These are phyloP conservation scores for Tympanoctomys barrerae DNA, from an alignment of 2,797 vertebrate species.

Conservation along the genomic window DNA sequence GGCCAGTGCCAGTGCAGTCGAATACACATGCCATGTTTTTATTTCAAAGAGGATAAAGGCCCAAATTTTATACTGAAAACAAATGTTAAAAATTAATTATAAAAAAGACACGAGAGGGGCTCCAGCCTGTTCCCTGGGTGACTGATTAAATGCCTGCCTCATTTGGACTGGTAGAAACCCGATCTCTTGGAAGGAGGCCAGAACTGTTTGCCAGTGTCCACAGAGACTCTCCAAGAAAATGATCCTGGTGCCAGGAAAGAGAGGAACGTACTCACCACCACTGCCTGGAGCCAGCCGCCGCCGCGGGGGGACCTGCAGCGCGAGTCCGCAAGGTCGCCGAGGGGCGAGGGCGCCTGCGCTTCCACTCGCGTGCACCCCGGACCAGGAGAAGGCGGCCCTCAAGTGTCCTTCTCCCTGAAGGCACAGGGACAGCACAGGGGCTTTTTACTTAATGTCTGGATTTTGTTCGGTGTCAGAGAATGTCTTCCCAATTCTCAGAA, in stretches of 20 bases:
- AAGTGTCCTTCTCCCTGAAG: background rate
- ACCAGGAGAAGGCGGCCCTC: background rate
- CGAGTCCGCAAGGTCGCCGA: background rate
- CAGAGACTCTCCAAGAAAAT: conserved; percentile 83
- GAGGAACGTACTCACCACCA: conserved; percentile 78
- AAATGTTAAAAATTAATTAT: conserved; percentile 86
- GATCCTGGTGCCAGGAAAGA: conserved; percentile 83
- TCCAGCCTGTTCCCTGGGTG: conserved; percentile 87
- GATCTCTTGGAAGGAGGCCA: conserved; percentile 84
- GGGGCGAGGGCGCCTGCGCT: background rate
- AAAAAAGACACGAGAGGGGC: conserved; percentile 88
- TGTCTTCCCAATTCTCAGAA: conserved; percentile 39
- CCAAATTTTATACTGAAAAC: conserved; percentile 83
- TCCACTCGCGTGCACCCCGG: background rate
- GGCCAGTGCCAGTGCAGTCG: conserved; percentile 70
- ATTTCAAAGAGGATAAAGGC: conserved; percentile 82
- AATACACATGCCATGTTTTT: conserved; percentile 74
- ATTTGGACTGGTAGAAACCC: conserved; percentile 85
- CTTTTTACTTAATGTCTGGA: background rate
- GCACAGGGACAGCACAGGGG: too few relatives aligned
- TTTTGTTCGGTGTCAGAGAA: conserved; percentile 53
- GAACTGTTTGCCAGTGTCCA: conserved; percentile 85
- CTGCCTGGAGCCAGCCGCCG: conserved; percentile 71
- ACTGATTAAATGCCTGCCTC: conserved; percentile 88
- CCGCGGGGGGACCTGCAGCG: background rate